phyloP scores from a whole-genome alignment of 2,797 vertebrate species.

The Anguilla megastoma region DNA sequence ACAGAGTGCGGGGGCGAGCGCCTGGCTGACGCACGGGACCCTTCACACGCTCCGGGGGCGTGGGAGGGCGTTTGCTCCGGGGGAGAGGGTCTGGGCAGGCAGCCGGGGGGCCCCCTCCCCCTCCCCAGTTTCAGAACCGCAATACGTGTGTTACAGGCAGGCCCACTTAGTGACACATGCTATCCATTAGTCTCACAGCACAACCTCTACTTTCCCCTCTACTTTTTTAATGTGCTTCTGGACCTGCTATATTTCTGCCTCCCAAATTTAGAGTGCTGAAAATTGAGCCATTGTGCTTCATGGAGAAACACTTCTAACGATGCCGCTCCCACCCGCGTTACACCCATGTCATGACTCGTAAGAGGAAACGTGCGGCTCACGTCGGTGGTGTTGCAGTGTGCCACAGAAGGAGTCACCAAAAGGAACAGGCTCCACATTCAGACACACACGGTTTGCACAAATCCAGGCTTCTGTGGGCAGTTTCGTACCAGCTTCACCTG shows the following conservation, averaged over 20 bases:
- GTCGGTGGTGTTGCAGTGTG: not conserved
- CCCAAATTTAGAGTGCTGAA: conserved; percentile 14
- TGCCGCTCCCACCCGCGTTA: not conserved
- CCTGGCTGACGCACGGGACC: not conserved
- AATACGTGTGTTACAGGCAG: not conserved
- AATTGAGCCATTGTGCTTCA: conserved; percentile 28
- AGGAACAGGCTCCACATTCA: not conserved
- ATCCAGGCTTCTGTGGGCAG: not conserved
- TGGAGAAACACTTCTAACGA: not conserved
- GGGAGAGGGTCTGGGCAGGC: not conserved
- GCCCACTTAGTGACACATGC: conserved; percentile 22
- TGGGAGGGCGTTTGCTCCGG: not conserved
- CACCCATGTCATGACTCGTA: not conserved
- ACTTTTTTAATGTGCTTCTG: not conserved
- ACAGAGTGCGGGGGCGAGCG: not conserved
- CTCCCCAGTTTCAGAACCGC: not conserved
- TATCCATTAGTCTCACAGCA: not conserved
- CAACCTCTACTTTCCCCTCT: not conserved
- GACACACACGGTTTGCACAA: not conserved
- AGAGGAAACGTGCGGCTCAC: not conserved
- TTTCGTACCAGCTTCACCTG: not conserved
- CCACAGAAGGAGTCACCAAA: not conserved
- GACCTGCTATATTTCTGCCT: not conserved
- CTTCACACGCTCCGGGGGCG: conserved; percentile 1
- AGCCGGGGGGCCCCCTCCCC: too few relatives aligned